phyloP scores from a whole-genome alignment of 2,113 vertebrate genomes.

The Periophthalmodon schlosseri region DNA sequence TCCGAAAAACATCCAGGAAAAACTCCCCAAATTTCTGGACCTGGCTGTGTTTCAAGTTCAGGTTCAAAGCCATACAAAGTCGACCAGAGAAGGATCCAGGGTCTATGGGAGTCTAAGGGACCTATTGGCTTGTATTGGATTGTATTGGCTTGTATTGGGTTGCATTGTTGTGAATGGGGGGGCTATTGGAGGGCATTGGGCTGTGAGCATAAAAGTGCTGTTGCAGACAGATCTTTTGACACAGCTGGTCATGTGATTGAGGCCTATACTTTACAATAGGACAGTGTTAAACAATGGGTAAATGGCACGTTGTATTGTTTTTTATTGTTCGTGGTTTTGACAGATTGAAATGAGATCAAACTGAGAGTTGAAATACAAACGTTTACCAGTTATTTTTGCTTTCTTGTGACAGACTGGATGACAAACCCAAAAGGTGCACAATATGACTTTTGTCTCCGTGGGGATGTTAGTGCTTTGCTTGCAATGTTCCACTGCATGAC shows the following conservation, averaged over 20 bases:
- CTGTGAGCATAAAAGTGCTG: slow-evolving; percentile 79
- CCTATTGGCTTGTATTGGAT: slow-evolving; percentile 67
- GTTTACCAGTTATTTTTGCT: no score
- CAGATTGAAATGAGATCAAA: not conserved
- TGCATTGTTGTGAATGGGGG: slow-evolving; percentile 40
- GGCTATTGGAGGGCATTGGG: slow-evolving; percentile 68
- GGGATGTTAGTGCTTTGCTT: no score
- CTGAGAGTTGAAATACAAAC: not conserved
- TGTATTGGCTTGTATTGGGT: slow-evolving; percentile 62
- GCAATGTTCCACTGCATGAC: no score
- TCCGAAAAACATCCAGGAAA: slow-evolving; percentile 60
- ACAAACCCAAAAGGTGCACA: no score
- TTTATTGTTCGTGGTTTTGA: not conserved
- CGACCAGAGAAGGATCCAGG: slow-evolving; percentile 60
- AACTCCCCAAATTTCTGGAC: slow-evolving; percentile 52
- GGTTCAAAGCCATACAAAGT: slow-evolving; percentile 8
- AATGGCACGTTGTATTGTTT: not conserved
- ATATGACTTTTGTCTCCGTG: no score
- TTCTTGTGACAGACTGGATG: no score
- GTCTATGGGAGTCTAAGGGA: not conserved
- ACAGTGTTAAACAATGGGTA: not conserved
- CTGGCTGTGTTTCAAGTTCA: slow-evolving; percentile 14
- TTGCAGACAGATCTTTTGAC: slow-evolving; percentile 73
- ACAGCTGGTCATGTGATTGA: slow-evolving; percentile 68
- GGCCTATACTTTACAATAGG: not conserved